Conservation (phyloP, 2,888 invertebrate genomes). For the Hypolimnas misippus region DNA sequence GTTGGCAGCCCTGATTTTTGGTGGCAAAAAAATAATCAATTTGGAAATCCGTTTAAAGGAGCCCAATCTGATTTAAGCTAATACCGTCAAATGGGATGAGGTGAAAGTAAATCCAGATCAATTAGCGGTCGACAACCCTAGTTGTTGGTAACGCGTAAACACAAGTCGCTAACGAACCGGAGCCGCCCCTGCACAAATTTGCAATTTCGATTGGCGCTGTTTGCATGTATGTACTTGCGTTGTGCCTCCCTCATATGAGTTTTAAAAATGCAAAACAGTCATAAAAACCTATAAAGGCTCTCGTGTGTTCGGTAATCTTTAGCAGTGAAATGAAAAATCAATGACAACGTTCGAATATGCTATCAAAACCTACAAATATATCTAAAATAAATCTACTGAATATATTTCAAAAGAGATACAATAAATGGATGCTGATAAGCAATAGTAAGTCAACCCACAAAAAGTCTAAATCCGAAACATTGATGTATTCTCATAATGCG, state of each 20-base stretch:
- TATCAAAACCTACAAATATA: too few relatives aligned
- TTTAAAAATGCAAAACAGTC: constrained; percentile 53
- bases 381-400: too few relatives aligned
- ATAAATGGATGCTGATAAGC: too few relatives aligned
- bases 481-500: too few relatives aligned
- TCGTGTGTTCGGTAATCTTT: too few relatives aligned
- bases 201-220: constrained; percentile 81
- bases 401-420: too few relatives aligned
- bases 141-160: constrained; percentile 77
- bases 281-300: constrained; percentile 13
- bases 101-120: constrained; percentile 67
- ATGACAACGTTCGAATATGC: too few relatives aligned
- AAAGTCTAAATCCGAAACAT: too few relatives aligned
- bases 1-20: background rate
- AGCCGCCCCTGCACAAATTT: constrained; percentile 82
- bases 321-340: too few relatives aligned
- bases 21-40: background rate
- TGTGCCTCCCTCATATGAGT: constrained; percentile 51
- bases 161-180: constrained; percentile 83
- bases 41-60: background rate
- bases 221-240: constrained; percentile 65
- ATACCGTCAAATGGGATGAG: constrained; percentile 48
- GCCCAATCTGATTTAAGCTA: constrained; percentile 47
- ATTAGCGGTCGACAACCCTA: constrained; percentile 78
- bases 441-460: too few relatives aligned